These are phyloP conservation scores for Oryzias celebensis DNA, from an alignment of 2,113 vertebrate species.

Conservation along the genomic window DNA sequence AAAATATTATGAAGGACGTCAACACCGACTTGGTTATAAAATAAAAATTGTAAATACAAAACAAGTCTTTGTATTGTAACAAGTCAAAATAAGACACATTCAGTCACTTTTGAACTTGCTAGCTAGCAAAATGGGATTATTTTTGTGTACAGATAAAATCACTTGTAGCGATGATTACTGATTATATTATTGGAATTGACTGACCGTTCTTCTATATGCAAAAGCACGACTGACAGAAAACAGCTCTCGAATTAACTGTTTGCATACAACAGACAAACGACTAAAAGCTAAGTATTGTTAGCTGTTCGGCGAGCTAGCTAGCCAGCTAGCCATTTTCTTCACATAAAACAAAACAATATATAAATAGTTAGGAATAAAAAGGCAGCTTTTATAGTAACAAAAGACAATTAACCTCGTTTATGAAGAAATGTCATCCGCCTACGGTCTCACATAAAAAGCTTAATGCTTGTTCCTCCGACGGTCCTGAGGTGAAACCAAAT, in stretches of 20 bases:
- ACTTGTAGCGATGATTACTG: not conserved
- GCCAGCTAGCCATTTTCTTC: slow-evolving; percentile 28
- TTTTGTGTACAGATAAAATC: not conserved
- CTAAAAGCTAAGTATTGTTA: slow-evolving; percentile 25
- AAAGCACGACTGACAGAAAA: too few relatives aligned
- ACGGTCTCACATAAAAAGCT: slow-evolving; percentile 29
- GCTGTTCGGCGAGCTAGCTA: slow-evolving; percentile 17
- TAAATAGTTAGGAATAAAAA: not conserved
- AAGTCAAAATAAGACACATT: not conserved
- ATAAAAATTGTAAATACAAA: not conserved
- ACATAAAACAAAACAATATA: slow-evolving; percentile 9
- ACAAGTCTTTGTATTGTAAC: not conserved
- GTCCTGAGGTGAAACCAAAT: slow-evolving; percentile 41
- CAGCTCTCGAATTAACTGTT: not conserved
- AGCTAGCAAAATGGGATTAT: not conserved
- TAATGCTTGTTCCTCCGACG: slow-evolving; percentile 31
- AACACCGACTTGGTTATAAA: not conserved
- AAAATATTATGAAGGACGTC: not conserved
- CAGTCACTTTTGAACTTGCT: not conserved
- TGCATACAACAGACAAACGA: not conserved
- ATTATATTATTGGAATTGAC: not conserved
- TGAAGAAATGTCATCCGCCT: slow-evolving; percentile 2
- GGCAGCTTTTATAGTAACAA: not conserved
- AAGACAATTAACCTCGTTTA: slow-evolving; percentile 39
- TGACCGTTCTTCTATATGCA: accelerated